Percentiles rank a stretch among this genome's conserved stretches.
phyloP scores from a whole-genome alignment of 2,888 invertebrate species.

The Meghimatium bilineatum region DNA sequence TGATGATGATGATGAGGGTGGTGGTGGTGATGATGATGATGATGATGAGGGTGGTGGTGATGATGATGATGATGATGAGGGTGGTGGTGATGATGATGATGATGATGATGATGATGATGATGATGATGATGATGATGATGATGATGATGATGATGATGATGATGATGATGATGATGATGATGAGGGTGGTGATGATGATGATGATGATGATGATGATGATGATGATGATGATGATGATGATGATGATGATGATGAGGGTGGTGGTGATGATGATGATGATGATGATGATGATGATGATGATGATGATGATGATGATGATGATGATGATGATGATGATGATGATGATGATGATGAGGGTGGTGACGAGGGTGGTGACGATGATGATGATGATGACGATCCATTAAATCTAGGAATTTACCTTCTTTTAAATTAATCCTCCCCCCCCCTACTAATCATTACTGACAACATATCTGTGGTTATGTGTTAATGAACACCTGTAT shows the following conservation, averaged over 20 bases:
- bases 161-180: background rate
- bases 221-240: conserved; percentile 41
- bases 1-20: too few species aligned
- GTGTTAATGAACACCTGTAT: too few species aligned
- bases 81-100: too few species aligned
- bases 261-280: background rate
- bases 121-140: background rate
- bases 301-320: conserved; percentile 27
- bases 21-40: too few species aligned
- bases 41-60: too few species aligned
- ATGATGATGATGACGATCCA: too few species aligned
- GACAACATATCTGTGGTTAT: too few species aligned
- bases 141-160: background rate
- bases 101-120: background rate
- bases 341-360: background rate
- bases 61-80: too few species aligned
- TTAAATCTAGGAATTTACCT: too few species aligned
- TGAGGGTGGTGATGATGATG: background rate
- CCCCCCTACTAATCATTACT: too few species aligned
- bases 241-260: background rate
- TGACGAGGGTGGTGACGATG: too few species aligned
- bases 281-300: conserved; percentile 36
- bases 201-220: conserved; percentile 15
- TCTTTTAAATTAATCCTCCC: too few species aligned
- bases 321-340: background rate